phyloP scores from a whole-genome alignment of 2,888 invertebrate species.

The Pelosia muscerda region DNA sequence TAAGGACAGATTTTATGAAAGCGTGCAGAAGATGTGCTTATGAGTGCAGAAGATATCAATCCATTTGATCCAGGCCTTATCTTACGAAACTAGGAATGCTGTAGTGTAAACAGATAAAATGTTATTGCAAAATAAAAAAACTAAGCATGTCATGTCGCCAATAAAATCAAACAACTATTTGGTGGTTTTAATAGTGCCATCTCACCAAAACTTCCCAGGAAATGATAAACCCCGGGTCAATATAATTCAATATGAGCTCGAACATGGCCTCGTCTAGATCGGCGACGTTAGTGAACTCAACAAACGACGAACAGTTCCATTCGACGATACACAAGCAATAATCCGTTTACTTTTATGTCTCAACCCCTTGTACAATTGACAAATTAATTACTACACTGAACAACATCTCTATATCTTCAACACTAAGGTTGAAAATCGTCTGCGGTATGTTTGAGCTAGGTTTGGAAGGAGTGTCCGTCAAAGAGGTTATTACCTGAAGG shows the following conservation, averaged over 20 bases:
- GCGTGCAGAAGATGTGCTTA: too few species aligned
- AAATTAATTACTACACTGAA: conserved; percentile 45
- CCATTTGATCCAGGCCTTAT: neutral
- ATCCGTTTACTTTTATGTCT: conserved; percentile 85
- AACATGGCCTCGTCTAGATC: conserved; percentile 27
- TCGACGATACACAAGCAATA: conserved; percentile 79
- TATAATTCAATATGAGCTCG: conserved; percentile 45
- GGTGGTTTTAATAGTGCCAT: neutral
- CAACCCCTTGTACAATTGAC: conserved; percentile 71
- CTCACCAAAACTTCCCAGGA: neutral
- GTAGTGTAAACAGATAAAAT: neutral
- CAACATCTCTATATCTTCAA: conserved; percentile 29
- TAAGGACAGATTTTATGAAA: too few species aligned
- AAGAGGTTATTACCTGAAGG: conserved; percentile 86
- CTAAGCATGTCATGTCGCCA: neutral
- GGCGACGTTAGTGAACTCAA: conserved; percentile 43
- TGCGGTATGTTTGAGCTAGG: conserved; percentile 11
- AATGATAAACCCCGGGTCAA: conserved; percentile 23
- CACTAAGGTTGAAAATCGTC: conserved; percentile 45
- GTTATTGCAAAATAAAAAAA: neutral
- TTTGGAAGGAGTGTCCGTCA: conserved; percentile 71
- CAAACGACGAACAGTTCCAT: conserved; percentile 70
- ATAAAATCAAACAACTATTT: neutral
- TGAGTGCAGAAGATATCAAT: too few species aligned
- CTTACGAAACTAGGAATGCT: neutral